Base-by-base conservation (phyloP, 2,888 invertebrate species). In the Pristionchus exspectatus region DNA sequence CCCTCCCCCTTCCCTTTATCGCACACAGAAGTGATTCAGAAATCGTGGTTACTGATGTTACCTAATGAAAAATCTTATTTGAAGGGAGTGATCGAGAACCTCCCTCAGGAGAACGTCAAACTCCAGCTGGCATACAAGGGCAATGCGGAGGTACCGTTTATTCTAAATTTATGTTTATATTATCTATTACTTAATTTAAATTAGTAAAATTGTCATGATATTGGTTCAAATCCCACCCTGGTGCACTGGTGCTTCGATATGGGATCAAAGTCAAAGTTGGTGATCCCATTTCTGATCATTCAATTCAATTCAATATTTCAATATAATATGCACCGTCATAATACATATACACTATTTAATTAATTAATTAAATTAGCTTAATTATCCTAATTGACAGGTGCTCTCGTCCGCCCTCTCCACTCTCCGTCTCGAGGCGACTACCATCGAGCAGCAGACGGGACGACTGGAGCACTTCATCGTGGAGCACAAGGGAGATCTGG, bases 111-210 rank as follows among this genome's bases (percentile, higher is more conserved):
- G 84, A 59, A 85, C 84, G 50, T 10, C 56, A 56, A 59, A 24
- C 59, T 85, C 33, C 84, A 85, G 2, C 18, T 59, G 18, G n/a
- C 87, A n/a, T 87, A 27, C 87, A 66, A 87, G 69, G 87, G 69
- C 69, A 87, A 87, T 44, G 38, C 87, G 7, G 50, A 87, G 66
- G 87, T 87, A 0, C 9, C 50, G 2, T 2, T 38, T 14, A 38
- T 77, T 38, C 3, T 38, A 18, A n/a, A 27, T 87, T 21, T 7
- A 44, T 38, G 7, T 18, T 77, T 5, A 38, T 74, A n/a, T 33
- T n/a, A 69, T 69, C 9, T n/a, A 69, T 9, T 69, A 10, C 1
- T 69, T 30, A 9, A 5, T 12, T 9, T 72, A 24, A 63, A 63
- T 66, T 66, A 24, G n/a, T 27, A 10, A 50, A 50, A 50, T 50